phyloP scores from a whole-genome alignment of 2,797 vertebrate genomes.

The Nothura maculosa region DNA sequence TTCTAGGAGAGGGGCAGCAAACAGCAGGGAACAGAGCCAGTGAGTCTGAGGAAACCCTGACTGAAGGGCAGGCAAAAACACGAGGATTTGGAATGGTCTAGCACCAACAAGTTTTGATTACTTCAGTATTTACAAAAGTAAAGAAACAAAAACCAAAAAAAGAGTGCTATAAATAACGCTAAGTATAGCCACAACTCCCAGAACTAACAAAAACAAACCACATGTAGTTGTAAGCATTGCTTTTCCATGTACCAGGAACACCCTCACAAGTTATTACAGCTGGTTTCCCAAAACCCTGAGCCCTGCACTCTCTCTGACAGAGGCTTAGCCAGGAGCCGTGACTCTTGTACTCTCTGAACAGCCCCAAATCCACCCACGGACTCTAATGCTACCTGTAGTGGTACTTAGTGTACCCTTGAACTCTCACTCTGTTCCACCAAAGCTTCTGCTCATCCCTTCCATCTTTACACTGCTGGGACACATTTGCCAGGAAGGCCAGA shows the following conservation, averaged over 20 bases:
- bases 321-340: not conserved
- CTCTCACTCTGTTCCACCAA: not conserved
- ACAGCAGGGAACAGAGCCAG: not conserved
- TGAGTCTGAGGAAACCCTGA: not conserved
- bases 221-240: not conserved
- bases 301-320: not conserved
- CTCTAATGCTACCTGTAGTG: not conserved
- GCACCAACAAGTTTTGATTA: not conserved
- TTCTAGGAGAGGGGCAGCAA: not conserved
- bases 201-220: not conserved
- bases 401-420: not conserved
- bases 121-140: not conserved
- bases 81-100: not conserved
- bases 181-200: not conserved
- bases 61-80: not conserved
- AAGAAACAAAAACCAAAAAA: not conserved
- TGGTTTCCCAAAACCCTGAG: not conserved
- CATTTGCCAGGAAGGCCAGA: not conserved
- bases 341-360: not conserved
- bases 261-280: not conserved
- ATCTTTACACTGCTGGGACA: not conserved
- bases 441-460: not conserved
- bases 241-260: not conserved
- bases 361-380: not conserved
- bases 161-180: rapidly evolving